Evolutionary conservation across 92 coral and sea anemone species (phyloP).

Genomic region (Epizoanthus scotinus): DNA sequence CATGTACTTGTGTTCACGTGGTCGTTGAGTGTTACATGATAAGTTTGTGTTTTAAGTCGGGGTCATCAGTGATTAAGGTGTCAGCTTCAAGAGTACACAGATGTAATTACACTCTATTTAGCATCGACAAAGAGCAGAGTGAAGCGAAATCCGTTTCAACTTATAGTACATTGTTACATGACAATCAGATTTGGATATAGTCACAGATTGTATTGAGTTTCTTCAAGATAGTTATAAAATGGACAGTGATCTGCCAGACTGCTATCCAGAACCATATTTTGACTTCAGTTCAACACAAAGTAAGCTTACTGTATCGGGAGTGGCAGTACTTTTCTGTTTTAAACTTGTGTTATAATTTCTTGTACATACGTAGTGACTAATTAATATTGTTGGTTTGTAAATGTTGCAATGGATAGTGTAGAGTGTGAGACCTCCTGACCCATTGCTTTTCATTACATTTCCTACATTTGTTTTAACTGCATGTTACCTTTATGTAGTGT

Average conservation of each 20-base stretch:
- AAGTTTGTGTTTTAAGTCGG: background rate
- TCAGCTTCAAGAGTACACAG: constrained; percentile 27
- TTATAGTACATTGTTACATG: background rate
- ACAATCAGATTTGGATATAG: constrained; percentile 3
- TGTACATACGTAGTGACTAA: too few species aligned
- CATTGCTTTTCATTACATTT: too few species aligned
- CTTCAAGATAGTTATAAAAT: background rate
- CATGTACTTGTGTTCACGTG: constrained; percentile 23
- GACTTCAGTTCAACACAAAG: constrained; percentile 23
- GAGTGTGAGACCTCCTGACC: too few species aligned
- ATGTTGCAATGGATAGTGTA: too few species aligned
- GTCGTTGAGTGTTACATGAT: background rate
- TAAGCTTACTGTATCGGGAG: background rate
- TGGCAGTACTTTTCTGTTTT: too few species aligned
- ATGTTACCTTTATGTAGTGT: too few species aligned
- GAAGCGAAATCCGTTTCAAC: background rate
- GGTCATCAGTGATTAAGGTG: constrained; percentile 18
- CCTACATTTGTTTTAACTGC: too few species aligned
- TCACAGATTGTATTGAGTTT: background rate
- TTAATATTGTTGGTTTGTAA: too few species aligned
- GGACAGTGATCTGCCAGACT: constrained; percentile 20
- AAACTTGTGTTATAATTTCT: too few species aligned
- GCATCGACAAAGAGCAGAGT: background rate
- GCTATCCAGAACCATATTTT: constrained; percentile 15
- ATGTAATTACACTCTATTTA: constrained; percentile 2